Base-by-base conservation (phyloP, 2,113 vertebrate genomes). In the Oxyura jamaicensis region DNA sequence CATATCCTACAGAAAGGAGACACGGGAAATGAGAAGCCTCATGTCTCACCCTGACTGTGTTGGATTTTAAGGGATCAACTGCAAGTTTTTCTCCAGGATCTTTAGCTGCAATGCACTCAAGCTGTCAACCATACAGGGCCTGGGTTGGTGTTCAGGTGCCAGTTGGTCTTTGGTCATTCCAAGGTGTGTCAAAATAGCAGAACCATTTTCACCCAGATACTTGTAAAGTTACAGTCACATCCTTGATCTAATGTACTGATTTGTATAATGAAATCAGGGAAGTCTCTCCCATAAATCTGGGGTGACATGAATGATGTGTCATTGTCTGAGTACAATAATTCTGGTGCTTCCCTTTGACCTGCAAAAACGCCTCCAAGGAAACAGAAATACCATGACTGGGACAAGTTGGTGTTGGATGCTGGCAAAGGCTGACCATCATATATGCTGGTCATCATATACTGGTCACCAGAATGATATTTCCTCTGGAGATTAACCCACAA, bases 361-460 rank as follows among this genome's bases (percentile, higher is more conserved):
- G 60, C 36, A 82, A 60, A 90, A 90, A 63, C 16, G 9, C 29
- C 58, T 82, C 62, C 9, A 18, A 74, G 33, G 68, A 69, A 52
- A n/a, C 25, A 26, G 66, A 39, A 90, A 31, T 8, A 26, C 52
- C 23, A 3, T 42, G 31, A 10, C 3, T 65, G 44, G n/a, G 26
- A 6, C 4, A 60, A 74, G n/a, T 4, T 58, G 56, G 23, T 35
- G 33, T 52, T 65, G 21, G 63, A 25, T 65, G 41, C 55, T 78
- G 55, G 5, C 23, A 59, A 80, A 84, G 39, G 18, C n/a, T 71
- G 56, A n/a, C 26, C 35, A 48, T 48, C n/a, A 22, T 11, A n/a
- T 16, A 2, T 21, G 46, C 16, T 15, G 25, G 28, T 0, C 2
- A 36, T 48, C n/a, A 19, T 8, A n/a, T 16, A 2, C 22, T 15